phyloP scores from a whole-genome alignment of 2,888 invertebrate genomes.

The Hedychridium roseum region DNA sequence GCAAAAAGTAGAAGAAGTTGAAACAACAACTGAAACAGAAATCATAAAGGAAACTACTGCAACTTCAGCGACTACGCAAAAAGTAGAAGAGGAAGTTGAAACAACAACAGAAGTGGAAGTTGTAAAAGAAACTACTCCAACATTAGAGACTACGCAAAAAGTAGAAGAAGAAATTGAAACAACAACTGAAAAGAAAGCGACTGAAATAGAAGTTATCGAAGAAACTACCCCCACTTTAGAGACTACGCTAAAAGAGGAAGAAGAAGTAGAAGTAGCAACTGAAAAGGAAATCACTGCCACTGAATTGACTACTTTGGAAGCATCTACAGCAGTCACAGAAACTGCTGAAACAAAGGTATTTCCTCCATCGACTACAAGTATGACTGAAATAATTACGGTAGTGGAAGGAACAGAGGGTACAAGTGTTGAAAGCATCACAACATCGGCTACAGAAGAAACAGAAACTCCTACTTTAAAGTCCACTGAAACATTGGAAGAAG shows the following conservation, averaged over 20 bases:
- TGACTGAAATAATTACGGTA: conserved; percentile 3
- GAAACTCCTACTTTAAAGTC: background rate
- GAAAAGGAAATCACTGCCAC: conserved; percentile 1
- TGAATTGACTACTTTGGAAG: background rate
- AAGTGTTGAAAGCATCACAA: background rate
- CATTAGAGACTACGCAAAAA: conserved; percentile 8
- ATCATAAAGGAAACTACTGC: background rate
- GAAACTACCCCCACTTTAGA: background rate
- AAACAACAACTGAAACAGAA: conserved; percentile 1
- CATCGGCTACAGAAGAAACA: background rate
- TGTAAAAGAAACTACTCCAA: conserved; percentile 3
- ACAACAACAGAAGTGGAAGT: conserved; percentile 5
- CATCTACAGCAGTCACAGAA: conserved; percentile 4
- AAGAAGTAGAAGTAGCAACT: conserved; percentile 2
- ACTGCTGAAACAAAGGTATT: background rate
- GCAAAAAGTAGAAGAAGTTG: conserved; percentile 3
- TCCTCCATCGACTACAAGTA: background rate
- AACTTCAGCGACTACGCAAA: conserved; percentile 1
- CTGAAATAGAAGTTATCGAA: background rate
- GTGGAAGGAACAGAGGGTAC: background rate
- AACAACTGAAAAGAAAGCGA: background rate
- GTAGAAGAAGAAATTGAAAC: conserved; percentile 9
- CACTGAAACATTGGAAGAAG: background rate
- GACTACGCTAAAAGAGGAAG: background rate
- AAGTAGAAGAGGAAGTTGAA: background rate